phyloP scores from a whole-genome alignment of 2,113 vertebrate genomes.

The Tetraodon nigroviridis region DNA sequence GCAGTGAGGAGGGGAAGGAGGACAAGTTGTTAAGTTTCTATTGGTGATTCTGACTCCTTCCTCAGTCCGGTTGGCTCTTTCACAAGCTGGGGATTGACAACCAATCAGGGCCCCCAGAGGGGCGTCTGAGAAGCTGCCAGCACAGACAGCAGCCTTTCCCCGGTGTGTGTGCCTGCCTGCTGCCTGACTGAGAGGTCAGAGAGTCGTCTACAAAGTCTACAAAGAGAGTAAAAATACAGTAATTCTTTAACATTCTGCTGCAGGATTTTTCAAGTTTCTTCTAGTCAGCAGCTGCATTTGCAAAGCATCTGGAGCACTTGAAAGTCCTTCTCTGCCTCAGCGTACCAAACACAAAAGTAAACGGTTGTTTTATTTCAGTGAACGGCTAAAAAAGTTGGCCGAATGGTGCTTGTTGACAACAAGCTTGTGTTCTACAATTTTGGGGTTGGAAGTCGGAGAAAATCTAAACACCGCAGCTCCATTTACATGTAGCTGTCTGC shows the following conservation, averaged over 20 bases:
- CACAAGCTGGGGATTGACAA: slow-evolving; percentile 60
- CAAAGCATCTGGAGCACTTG: slow-evolving; percentile 2
- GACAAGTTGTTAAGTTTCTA: slow-evolving; percentile 70
- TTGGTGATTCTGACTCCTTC: slow-evolving; percentile 47
- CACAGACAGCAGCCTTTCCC: slow-evolving; percentile 44
- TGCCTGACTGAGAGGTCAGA: slow-evolving; percentile 45
- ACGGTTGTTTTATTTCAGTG: slow-evolving; percentile 5
- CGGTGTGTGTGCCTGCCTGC: slow-evolving; percentile 25
- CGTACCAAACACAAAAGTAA: not conserved
- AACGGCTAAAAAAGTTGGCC: not conserved
- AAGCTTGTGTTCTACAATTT: slow-evolving; percentile 7
- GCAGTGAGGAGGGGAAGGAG: slow-evolving; percentile 13
- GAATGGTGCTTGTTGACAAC: not conserved
- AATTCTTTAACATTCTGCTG: slow-evolving; percentile 7
- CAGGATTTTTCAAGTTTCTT: no score
- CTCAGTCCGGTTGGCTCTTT: slow-evolving; percentile 63
- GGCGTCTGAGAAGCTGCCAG: slow-evolving; percentile 58
- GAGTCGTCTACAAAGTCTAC: slow-evolving; percentile 23
- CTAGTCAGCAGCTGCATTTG: not conserved
- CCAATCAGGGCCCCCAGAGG: slow-evolving; percentile 48
- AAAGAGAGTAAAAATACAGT: slow-evolving; percentile 12
- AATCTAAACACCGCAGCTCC: not conserved
- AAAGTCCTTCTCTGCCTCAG: slow-evolving; percentile 9
- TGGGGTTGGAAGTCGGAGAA: not conserved
- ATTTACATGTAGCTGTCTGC: not conserved